phyloP scores from a whole-genome alignment of 2,797 vertebrate genomes.

The Leuciscus waleckii region DNA sequence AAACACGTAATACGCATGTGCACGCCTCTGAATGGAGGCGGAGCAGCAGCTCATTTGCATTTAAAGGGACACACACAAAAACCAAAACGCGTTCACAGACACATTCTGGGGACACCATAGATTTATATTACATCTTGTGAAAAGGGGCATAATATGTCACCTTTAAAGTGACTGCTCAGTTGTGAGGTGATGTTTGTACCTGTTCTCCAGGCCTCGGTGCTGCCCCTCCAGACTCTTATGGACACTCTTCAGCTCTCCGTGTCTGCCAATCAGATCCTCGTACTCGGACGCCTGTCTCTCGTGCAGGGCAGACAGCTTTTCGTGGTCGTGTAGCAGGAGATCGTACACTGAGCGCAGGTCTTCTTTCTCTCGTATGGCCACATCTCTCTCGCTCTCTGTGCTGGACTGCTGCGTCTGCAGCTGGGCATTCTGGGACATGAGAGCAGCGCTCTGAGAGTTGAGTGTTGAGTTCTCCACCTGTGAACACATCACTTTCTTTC shows the following conservation, averaged over 20 bases:
- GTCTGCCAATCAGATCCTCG: slow-evolving; percentile 92
- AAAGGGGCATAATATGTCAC: too few species aligned
- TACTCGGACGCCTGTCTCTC: slow-evolving; percentile 93
- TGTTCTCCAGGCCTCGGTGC: slow-evolving; percentile 94
- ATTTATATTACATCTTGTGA: too few species aligned
- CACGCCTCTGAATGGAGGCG: too few species aligned
- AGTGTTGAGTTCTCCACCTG: slow-evolving; percentile 97
- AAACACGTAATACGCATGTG: too few species aligned
- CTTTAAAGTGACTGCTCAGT: not conserved
- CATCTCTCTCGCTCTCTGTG: slow-evolving; percentile 90
- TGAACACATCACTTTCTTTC: not conserved
- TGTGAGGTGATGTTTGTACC: slow-evolving; percentile 72
- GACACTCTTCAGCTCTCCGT: slow-evolving; percentile 90
- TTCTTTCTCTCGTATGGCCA: slow-evolving; percentile 86
- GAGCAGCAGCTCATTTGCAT: too few species aligned
- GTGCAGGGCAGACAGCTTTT: slow-evolving; percentile 93
- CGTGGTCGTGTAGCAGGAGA: slow-evolving; percentile 91
- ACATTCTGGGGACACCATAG: too few species aligned
- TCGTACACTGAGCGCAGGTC: slow-evolving; percentile 92
- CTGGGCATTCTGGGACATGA: slow-evolving; percentile 96
- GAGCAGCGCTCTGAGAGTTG: slow-evolving; percentile 89
- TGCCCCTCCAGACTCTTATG: slow-evolving; percentile 95
- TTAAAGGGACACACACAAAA: too few species aligned
- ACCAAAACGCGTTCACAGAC: too few species aligned
- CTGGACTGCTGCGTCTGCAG: slow-evolving; percentile 91